Percentiles rank a stretch among this genome's conserved stretches.
Evolutionary conservation across 2,888 invertebrate genomes (phyloP).

Genomic region (Stenodera caucasica): DNA sequence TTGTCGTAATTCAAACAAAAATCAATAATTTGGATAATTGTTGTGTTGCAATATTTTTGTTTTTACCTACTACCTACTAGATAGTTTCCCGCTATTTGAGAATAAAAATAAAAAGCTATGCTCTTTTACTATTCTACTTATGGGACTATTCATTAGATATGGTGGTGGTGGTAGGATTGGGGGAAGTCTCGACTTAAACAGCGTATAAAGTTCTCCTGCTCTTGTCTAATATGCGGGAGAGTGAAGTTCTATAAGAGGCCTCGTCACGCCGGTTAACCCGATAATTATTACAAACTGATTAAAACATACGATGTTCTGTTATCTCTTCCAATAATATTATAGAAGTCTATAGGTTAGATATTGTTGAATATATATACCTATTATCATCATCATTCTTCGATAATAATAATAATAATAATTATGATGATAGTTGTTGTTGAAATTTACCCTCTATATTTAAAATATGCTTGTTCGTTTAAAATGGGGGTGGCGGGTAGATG

Average conservation of each 20-base stretch:
- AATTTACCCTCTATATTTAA: not conserved
- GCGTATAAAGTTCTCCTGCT: not conserved
- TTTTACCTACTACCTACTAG: too few species aligned
- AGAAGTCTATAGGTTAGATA: too few species aligned
- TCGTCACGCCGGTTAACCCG: constrained; percentile 53
- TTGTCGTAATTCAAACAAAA: too few species aligned
- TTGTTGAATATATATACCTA: not conserved
- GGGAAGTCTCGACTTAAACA: not conserved
- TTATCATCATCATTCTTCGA: not conserved
- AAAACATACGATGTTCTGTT: constrained; percentile 47
- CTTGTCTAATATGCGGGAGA: constrained; percentile 45
- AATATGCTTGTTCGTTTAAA: not conserved
- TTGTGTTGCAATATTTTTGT: too few species aligned
- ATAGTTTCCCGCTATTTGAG: constrained; percentile 29
- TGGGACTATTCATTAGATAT: too few species aligned
- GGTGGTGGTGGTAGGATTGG: not conserved
- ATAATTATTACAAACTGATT: constrained; percentile 54
- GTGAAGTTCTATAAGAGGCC: constrained; percentile 45
- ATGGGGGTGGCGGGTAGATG: not conserved
- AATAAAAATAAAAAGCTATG: constrained; percentile 36
- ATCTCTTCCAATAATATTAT: constrained; percentile 37
- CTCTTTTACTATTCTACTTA: constrained; percentile 31
- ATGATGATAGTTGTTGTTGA: not conserved
- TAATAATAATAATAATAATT: not conserved
- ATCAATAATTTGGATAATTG: too few species aligned